Evolutionary conservation across 2,888 invertebrate species (phyloP).

Genomic region (Netelia inedita): DNA sequence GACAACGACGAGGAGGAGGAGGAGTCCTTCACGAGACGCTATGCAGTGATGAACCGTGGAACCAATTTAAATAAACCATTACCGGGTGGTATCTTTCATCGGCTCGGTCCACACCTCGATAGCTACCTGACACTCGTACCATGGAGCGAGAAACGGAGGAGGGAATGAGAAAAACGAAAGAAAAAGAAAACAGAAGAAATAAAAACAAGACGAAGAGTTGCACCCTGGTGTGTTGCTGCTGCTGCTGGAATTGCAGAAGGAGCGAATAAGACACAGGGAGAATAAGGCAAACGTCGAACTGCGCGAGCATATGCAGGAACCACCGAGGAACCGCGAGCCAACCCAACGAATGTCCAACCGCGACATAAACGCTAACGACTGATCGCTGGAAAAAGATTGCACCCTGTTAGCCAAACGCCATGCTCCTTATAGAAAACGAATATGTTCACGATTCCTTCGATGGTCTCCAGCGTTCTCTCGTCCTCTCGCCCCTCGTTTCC

Average conservation of each 20-base stretch:
- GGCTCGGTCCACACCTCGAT: constrained; percentile 76
- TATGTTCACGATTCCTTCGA: constrained; percentile 75
- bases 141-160: constrained; percentile 29
- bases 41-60: constrained; percentile 66
- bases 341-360: constrained; percentile 71
- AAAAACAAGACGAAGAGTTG: constrained; percentile 16
- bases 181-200: constrained; percentile 29
- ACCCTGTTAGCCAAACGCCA: constrained; percentile 80
- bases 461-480: constrained; percentile 67
- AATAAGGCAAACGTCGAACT: constrained; percentile 48
- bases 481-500: constrained; percentile 6
- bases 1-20: constrained; percentile 42
- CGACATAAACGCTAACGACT: constrained; percentile 79
- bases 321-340: constrained; percentile 33
- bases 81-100: constrained; percentile 80
- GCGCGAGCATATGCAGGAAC: constrained; percentile 62
- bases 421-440: constrained; percentile 79
- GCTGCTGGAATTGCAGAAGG: constrained; percentile 54
- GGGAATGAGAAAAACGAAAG: constrained; percentile 15
- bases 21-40: constrained; percentile 41
- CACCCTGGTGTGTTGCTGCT: constrained; percentile 51
- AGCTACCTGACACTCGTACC: constrained; percentile 76
- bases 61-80: constrained; percentile 81
- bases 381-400: constrained; percentile 77
- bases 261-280: constrained; percentile 40